These are phyloP conservation scores for Oligia strigilis DNA, from an alignment of 2,888 invertebrate species.

Conservation along the genomic window DNA sequence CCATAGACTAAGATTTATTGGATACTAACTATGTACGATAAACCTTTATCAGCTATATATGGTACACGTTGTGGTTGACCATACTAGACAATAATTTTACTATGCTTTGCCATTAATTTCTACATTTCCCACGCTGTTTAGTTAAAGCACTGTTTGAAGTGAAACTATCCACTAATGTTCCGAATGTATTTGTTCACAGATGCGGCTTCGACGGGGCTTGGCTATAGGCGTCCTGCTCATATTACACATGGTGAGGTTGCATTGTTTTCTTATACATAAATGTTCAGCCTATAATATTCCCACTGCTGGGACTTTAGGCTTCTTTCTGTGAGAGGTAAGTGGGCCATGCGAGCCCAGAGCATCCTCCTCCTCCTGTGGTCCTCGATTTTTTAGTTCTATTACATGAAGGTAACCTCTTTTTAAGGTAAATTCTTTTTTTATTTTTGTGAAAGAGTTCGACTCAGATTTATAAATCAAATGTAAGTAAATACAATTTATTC, in stretches of 20 bases:
- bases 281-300: background rate
- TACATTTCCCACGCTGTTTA: conserved; percentile 24
- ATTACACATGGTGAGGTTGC: conserved; percentile 85
- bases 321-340: background rate
- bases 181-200: conserved; percentile 81
- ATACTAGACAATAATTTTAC: too few species aligned
- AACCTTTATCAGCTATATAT: background rate
- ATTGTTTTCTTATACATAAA: conserved; percentile 13
- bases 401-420: background rate
- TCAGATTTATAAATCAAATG: background rate
- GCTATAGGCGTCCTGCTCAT: conserved; percentile 85
- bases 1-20: background rate
- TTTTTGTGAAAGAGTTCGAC: background rate
- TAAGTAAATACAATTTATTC: background rate
- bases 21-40: too few species aligned
- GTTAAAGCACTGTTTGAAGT: conserved; percentile 19
- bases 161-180: conserved; percentile 58
- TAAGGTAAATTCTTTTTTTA: background rate
- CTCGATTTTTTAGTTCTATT: background rate
- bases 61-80: background rate
- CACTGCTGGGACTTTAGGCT: background rate
- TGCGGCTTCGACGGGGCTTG: conserved; percentile 84
- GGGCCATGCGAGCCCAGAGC: background rate
- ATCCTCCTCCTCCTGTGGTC: too few species aligned
- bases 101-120: background rate